Evolutionary conservation across 2,797 vertebrate species (phyloP), one percentile per base, ranked within the genome.

Genomic region (Phrynocephalus guinanensis): DNA sequence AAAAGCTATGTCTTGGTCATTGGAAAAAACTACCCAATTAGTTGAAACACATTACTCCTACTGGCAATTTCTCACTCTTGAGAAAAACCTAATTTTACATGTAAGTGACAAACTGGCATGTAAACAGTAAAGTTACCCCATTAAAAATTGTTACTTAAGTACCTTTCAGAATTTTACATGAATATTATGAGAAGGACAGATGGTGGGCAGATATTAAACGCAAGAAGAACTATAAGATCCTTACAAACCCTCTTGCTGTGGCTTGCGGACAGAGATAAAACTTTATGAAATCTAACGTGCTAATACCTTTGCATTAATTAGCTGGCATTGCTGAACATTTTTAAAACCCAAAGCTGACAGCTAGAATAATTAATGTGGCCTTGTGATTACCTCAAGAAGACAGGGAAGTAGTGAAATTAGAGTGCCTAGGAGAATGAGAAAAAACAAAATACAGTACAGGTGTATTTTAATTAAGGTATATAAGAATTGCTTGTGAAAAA

Each of bases 261-360:
- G 88, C 89, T 93, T 91, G 86, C 94, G 88, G 89, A 95, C 79
- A 91, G 85, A 90, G 82, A 88, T 92, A 91, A 95, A 93, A 90
- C 92, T 94, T 94, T 92, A 89, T 92, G 91, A 94, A 95, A 93
- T 92, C 86, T 93, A 93, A 95, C 90, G 93, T 94, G 93, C 93
- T 95, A 95, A 95, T 95, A 94, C 91, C 91, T 90, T 89, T 93
- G 93, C 85, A 93, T 95, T 95, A 95, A 95, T 95, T 95, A 95
- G 91, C 81, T 78, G 30, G 68, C 82, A 72, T 60, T 90, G 85
- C 56, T 90, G 90, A 93, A 93, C 89, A 83, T 79, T 92, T 79
- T 92, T 92, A 94, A 93, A 92, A 94, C 88, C 89, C 85, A 83
- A 94, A 92, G 86, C 84, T 87, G 0, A 0, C 71, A 93, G 89